Conservation (phyloP, 2,888 invertebrate genomes). For the Zonitis immaculata region DNA sequence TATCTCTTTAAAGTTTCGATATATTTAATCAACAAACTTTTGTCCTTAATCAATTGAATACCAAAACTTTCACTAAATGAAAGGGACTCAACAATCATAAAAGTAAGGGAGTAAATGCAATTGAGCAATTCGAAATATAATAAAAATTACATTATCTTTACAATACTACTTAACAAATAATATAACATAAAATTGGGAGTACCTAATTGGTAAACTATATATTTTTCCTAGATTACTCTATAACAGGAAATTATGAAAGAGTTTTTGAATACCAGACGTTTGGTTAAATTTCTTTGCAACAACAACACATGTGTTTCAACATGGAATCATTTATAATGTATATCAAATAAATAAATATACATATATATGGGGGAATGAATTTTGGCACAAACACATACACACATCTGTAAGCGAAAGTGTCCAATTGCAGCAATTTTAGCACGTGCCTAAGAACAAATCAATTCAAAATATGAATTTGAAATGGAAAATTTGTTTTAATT, state of each 20-base stretch:
- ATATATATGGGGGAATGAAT: conserved; percentile 2
- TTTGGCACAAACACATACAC: neutral
- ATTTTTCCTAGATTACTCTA: neutral
- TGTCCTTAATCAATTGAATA: neutral
- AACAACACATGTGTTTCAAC: conserved; percentile 9
- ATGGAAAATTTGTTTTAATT: no score
- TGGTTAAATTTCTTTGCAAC: conserved; percentile 16
- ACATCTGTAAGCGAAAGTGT: neutral
- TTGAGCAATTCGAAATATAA: no score
- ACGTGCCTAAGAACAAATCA: neutral
- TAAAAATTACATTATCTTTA: no score
- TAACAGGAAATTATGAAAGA: conserved; percentile 21
- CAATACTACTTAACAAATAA: no score
- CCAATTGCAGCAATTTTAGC: neutral
- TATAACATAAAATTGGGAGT: no score
- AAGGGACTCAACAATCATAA: no score
- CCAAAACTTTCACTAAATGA: neutral
- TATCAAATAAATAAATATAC: conserved; percentile 3
- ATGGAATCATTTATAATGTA: conserved; percentile 14
- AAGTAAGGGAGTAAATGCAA: no score
- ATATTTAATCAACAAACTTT: neutral
- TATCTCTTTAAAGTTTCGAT: neutral
- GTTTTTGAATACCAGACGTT: conserved; percentile 18
- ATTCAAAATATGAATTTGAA: no score
- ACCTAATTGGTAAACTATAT: no score